Base-by-base conservation (phyloP, 2,888 invertebrate genomes). In the Mallateleia sp. region DNA sequence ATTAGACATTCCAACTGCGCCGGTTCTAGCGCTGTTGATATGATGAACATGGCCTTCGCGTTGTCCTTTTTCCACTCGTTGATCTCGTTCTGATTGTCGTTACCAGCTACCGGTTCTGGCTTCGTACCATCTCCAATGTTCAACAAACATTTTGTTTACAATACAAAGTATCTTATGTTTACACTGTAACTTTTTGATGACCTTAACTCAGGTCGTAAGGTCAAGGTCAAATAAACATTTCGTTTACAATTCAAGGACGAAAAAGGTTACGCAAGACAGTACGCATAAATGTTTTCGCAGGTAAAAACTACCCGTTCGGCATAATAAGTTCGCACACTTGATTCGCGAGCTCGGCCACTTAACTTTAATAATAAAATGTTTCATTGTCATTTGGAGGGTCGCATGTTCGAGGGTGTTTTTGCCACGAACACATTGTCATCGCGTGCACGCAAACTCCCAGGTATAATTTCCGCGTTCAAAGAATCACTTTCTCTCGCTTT, bases 281-380 rank as follows among this genome's bases (percentile, higher is more conserved):
- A 56, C 50, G 58, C 56, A 20, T 85, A 80, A 85, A 85, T 79
- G 79, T 74, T 84, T 84, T n/a, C n/a, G n/a, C n/a, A n/a, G n/a
- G n/a, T n/a, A n/a, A n/a, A n/a, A n/a, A n/a, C n/a, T n/a, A n/a
- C n/a, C n/a, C n/a, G n/a, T 84, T 64, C 32, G 72, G 81, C 47
- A 80, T 82, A 86, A 86, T 86, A 81, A 81, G 81, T 50, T 47
- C 66, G 80, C 79, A 64, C 83, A 88, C 85, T 87, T 85, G 89
- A 87, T 89, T 79, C 90, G 87, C 87, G 88, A 90, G 89, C 89
- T 64, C 90, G 90, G 90, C 90, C 89, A 89, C 89, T 92, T 88
- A 91, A 90, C 91, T 91, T 93, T 93, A 92, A 92, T 93, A 92
- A 93, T 93, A 91, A 93, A 93, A 93, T 90, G 91, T 91, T 90